Conservation (phyloP, 2,888 invertebrate species). For the Ormia ochracea region DNA sequence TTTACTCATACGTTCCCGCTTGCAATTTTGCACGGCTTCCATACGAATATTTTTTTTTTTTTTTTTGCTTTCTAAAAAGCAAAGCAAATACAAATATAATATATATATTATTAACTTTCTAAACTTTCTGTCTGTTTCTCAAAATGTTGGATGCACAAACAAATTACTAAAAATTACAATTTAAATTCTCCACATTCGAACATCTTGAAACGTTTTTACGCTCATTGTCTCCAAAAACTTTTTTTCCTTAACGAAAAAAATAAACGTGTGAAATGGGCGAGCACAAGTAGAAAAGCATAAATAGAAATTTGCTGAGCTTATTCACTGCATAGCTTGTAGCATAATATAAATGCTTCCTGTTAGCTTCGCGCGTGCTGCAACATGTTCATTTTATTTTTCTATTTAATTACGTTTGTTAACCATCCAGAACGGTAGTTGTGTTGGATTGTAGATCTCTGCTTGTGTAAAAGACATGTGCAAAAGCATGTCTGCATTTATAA, state of each 20-base stretch:
- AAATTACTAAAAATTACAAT: too few relatives aligned
- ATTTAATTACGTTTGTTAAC: slow-evolving; percentile 42
- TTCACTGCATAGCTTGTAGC: slow-evolving; percentile 19
- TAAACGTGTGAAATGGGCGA: neutral
- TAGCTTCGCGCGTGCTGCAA: slow-evolving; percentile 17
- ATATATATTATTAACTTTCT: too few relatives aligned
- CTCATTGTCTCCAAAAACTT: neutral
- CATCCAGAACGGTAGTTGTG: slow-evolving; percentile 34
- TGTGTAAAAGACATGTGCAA: slow-evolving; percentile 17
- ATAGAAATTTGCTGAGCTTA: slow-evolving; percentile 14
- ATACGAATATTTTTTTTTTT: too few relatives aligned
- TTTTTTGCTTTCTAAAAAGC: too few relatives aligned
- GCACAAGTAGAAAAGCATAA: neutral
- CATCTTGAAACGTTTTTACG: too few relatives aligned
- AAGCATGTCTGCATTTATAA: slow-evolving; percentile 49
- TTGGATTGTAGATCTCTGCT: neutral
- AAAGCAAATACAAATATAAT: too few relatives aligned
- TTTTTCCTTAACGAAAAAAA: neutral
- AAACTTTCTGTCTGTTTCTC: too few relatives aligned
- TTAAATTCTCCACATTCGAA: too few relatives aligned
- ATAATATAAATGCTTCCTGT: slow-evolving; percentile 45
- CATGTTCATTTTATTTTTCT: slow-evolving; percentile 27
- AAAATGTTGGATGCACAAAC: too few relatives aligned
- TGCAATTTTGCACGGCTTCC: too few relatives aligned
- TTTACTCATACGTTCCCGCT: too few relatives aligned